Base-by-base conservation (phyloP, 1,140 invertebrate species). In the Magallana gigas region DNA sequence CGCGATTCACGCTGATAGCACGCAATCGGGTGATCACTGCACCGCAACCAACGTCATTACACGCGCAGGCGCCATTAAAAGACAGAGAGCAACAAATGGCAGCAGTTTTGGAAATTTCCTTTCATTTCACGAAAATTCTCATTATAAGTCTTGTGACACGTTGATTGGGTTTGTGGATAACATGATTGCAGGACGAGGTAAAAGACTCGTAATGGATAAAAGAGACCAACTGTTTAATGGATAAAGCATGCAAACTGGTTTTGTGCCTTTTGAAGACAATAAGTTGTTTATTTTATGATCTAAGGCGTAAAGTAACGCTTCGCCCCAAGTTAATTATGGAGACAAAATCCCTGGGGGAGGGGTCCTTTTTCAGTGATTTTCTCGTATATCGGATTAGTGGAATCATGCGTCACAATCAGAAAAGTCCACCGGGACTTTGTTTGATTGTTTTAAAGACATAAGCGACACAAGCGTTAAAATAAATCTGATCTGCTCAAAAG, bases 41-140 rank as follows among this genome's bases (percentile, higher is more conserved):
- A 29, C 68, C 12, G 68, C 23, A 76, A 76, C 68, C 68, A 29
- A 36, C 36, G 68, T 29, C 18, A 76, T 76, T 76, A 76, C 68
- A 76, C 68, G 68, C 68, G 23, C 68, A 76, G 36, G 12, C 36
- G 68, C 36, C 68, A 29, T 23, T 36, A 29, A 76, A 8, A 76
- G 68, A 76, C 68, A 36, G 23, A 29, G 36, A 18, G 68, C 68
- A 29, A 76, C 68, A 76, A 76, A 76, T 76, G 68, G 36, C 68
- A 76, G 23, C 23, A 76, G 18, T 76, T 76, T 76, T 29, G 36
- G 23, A 76, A 76, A 76, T 76, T 76, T 76, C 68, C 68, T 76
- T 76, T 76, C 18, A 76, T 76, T 76, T 76, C 12, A 76, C 68
- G 68, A 76, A 76, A 18, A 48, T 48, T 48, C 36, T 48, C 36